phyloP scores from a whole-genome alignment of 2,797 vertebrate species.

The Microchirus variegatus region DNA sequence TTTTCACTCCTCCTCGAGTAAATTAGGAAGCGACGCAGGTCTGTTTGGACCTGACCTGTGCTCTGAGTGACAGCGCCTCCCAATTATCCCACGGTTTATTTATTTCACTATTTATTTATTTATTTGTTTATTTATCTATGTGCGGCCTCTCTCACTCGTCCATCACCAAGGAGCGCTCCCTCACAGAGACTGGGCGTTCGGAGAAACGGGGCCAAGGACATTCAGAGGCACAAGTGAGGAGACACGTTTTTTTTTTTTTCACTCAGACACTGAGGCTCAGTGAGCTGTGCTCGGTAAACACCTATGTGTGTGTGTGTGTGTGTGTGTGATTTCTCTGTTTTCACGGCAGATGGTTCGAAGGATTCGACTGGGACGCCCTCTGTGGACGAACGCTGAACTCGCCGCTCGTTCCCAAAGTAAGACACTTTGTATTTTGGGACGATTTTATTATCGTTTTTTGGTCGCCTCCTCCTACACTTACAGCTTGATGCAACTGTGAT shows the following conservation, averaged over 20 bases:
- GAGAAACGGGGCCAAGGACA: constrained; percentile 81
- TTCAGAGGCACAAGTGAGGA: constrained; percentile 82
- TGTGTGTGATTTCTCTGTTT: constrained; percentile 40
- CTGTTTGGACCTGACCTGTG: not conserved
- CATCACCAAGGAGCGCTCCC: constrained; percentile 75
- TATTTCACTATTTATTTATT: too few species aligned
- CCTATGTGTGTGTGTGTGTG: too few species aligned
- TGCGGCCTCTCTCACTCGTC: constrained; percentile 29
- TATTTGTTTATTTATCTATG: constrained; percentile 27
- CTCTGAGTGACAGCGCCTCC: constrained; percentile 10
- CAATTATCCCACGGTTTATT: constrained; percentile 28
- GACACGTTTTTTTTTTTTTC: constrained; percentile 21
- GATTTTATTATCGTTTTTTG: too few species aligned
- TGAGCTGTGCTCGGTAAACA: constrained; percentile 10
- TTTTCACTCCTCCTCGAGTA: not conserved
- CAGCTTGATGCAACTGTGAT: too few species aligned
- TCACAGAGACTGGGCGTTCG: constrained; percentile 78
- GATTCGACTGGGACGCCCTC: constrained; percentile 82
- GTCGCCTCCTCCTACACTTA: too few species aligned
- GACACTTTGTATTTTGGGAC: constrained; percentile 8
- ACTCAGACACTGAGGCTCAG: constrained; percentile 10
- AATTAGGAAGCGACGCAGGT: constrained; percentile 15
- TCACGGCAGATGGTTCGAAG: constrained; percentile 82
- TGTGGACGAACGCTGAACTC: constrained; percentile 69
- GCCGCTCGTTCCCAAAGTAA: constrained; percentile 78